Percentiles rank a stretch among this genome's conserved stretches.
phyloP scores from a whole-genome alignment of 1,140 invertebrate species.

The Gryon sp. region DNA sequence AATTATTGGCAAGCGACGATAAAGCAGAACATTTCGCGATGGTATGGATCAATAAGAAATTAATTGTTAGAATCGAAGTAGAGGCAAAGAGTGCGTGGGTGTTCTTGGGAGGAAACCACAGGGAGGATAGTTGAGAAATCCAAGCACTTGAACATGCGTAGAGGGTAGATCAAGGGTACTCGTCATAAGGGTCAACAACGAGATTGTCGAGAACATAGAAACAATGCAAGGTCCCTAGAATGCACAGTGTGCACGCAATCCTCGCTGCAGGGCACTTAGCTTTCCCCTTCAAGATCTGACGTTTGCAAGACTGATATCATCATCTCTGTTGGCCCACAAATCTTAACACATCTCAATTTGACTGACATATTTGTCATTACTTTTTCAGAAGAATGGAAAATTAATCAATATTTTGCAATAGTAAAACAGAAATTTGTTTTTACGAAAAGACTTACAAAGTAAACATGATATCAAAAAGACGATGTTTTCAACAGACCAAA shows the following conservation, averaged over 20 bases:
- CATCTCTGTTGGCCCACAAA: constrained; percentile 61
- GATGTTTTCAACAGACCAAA: constrained; percentile 40
- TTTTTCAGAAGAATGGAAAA: background rate
- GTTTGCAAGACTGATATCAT: constrained; percentile 52
- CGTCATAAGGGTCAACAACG: constrained; percentile 75
- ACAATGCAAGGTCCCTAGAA: constrained; percentile 71
- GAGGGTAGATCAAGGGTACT: constrained; percentile 71
- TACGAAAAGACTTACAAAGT: too few relatives aligned
- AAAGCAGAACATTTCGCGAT: constrained; percentile 32
- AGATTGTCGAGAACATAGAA: constrained; percentile 75
- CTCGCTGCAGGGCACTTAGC: constrained; percentile 61
- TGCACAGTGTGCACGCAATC: constrained; percentile 64
- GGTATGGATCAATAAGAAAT: constrained; percentile 72
- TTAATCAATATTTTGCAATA: too few relatives aligned
- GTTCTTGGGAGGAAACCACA: constrained; percentile 47
- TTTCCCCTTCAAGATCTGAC: constrained; percentile 45
- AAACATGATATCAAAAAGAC: constrained; percentile 20
- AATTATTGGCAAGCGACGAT: constrained; percentile 19
- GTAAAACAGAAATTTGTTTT: too few relatives aligned
- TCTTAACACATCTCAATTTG: constrained; percentile 40
- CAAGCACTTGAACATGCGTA: constrained; percentile 71
- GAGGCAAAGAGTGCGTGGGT: constrained; percentile 47
- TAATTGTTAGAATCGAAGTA: constrained; percentile 72
- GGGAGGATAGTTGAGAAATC: constrained; percentile 73
- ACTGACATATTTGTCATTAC: constrained; percentile 12